A percentile compares a stretch with the other conserved stretches of the same genome.
phyloP scores from a whole-genome alignment of 2,888 invertebrate species.

The Macroteleia sp. region DNA sequence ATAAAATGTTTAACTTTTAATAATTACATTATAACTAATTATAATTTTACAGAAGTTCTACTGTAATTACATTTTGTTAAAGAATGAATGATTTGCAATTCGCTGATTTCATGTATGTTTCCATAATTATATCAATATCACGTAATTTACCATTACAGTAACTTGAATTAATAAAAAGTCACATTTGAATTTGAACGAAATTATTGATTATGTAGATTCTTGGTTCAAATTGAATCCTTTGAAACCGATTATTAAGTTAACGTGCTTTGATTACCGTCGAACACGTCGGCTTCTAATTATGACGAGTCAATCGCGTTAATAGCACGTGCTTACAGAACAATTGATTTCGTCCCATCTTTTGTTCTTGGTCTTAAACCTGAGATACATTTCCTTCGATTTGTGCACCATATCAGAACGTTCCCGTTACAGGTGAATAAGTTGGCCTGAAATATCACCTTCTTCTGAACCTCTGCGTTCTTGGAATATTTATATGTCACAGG shows the following conservation, averaged over 20 bases:
- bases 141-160: neutral
- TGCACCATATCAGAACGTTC: constrained; percentile 42
- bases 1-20: too few species aligned
- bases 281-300: constrained; percentile 14
- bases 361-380: constrained; percentile 9
- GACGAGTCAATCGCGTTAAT: constrained; percentile 20
- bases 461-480: constrained; percentile 34
- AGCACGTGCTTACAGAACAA: constrained; percentile 3
- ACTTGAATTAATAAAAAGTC: neutral
- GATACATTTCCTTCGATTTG: constrained; percentile 45
- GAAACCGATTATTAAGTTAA: constrained; percentile 12
- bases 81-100: neutral
- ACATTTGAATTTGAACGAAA: neutral
- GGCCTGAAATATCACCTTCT: constrained; percentile 48
- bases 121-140: neutral
- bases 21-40: too few species aligned
- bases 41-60: too few species aligned
- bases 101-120: neutral
- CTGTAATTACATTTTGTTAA: neutral
- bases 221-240: constrained; percentile 4
- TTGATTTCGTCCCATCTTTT: constrained; percentile 21
- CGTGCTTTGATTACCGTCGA: neutral
- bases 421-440: constrained; percentile 54
- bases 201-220: constrained; percentile 1
- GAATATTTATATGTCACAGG: constrained; percentile 53